Base-by-base conservation (phyloP, 2,113 vertebrate species). In the Channa maculata region DNA sequence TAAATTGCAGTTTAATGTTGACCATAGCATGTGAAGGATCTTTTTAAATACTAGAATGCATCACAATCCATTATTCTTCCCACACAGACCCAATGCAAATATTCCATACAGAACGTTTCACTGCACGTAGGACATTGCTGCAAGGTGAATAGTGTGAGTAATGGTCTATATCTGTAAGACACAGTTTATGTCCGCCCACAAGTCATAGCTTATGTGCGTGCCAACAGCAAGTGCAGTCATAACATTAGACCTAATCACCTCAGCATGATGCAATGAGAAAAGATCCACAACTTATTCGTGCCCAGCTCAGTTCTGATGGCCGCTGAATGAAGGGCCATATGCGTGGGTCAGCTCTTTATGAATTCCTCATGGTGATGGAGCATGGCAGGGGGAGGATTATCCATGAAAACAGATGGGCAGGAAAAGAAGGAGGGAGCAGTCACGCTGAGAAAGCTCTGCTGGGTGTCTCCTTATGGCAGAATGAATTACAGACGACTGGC, bases 321-420 rank as follows among this genome's bases (percentile, higher is more conserved):
- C 67, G 72, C 77, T 13, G 8, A 86, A 86, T 66, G 72, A 89
- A 88, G 67, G 77, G 57, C 85, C 91, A 91, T 92, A 90, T 87
- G 91, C 81, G 83, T 72, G 76, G 88, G 84, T 91, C 88, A 90
- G 39, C 73, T 87, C 82, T 85, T 89, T 84, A 82, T 79, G 79
- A 82, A 80, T 82, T 79, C 71, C 80, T 90, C 68, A 52, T 71
- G 75, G 88, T 77, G 86, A 81, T 52, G 46, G 77, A 68, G 71
- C 75, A 75, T 84, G 71, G 86, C 82, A 84, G 90, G 75, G 71
- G 59, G 77, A 84, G 89, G 86, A 81, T 91, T 82, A 88, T 84
- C 86, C 33, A 3, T 74, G 65, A 75, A 83, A 91, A 87, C 90
- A 91, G 91, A 92, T 90, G 90, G 90, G 80, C 86, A 74, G 81